Evolutionary conservation across 2,888 invertebrate species (phyloP), one percentile per base, ranked within the genome.

Genomic region (Pristionchus entomophagus): DNA sequence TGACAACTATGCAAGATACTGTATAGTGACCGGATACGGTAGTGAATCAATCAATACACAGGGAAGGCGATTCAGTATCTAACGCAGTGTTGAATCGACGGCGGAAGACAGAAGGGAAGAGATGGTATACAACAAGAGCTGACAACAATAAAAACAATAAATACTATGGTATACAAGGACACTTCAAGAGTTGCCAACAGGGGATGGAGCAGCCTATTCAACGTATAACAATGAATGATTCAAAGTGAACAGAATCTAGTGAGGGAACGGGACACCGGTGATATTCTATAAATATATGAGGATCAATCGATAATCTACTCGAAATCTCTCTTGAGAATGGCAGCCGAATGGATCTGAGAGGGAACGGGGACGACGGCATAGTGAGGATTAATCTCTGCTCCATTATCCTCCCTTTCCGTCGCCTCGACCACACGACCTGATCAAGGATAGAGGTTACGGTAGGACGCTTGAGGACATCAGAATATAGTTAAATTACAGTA

Each of bases 401-500:
- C 41, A 26, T 81, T 87, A 32, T 51, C 45, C 49, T 87, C 80
- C 26, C 81, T 77, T 26, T 87, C 84, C 2, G 73, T 19, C 0
- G 86, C 65, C 4, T 59, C 81, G 53, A 86, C 86, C 12, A 91
- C 91, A 6, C 86, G 82, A 65, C 65, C 65, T 65, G 65, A n/a
- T n/a, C n/a, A n/a, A n/a, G n/a, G n/a, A n/a, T n/a, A n/a, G n/a
- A n/a, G n/a, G n/a, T n/a, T n/a, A n/a, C n/a, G n/a, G n/a, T n/a
- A n/a, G n/a, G n/a, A n/a, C n/a, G n/a, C n/a, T n/a, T n/a, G n/a
- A n/a, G n/a, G n/a, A n/a, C n/a, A n/a, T n/a, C n/a, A n/a, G n/a
- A n/a, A n/a, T n/a, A n/a, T n/a, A n/a, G n/a, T n/a, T n/a, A n/a
- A n/a, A n/a, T n/a, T n/a, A n/a, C n/a, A n/a, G n/a, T n/a, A n/a